A percentile compares a stretch with the other conserved stretches of the same genome.
Conservation (phyloP, 2,113 vertebrate species). For the Hipposideros armiger region DNA sequence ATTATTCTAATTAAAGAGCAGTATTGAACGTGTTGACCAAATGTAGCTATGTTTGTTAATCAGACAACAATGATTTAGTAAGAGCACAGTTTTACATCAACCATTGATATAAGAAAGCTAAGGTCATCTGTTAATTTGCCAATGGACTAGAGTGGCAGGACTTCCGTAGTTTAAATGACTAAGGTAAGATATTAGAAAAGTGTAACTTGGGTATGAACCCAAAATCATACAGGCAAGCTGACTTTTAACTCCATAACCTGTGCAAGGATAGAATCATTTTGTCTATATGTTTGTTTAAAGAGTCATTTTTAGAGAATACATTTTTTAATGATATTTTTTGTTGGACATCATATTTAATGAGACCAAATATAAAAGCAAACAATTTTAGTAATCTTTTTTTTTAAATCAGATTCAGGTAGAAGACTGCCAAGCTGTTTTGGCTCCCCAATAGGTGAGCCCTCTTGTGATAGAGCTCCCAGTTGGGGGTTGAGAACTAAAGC, state of each 20-base stretch:
- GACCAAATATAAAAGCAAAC: constrained; percentile 64
- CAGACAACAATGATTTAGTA: constrained; percentile 73
- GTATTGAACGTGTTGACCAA: constrained; percentile 65
- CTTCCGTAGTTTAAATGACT: constrained; percentile 77
- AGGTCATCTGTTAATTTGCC: constrained; percentile 71
- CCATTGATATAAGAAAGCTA: constrained; percentile 64
- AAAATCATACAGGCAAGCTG: background rate
- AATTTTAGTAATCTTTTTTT: constrained; percentile 65
- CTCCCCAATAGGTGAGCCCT: constrained; percentile 78
- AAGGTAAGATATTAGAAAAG: constrained; percentile 42
- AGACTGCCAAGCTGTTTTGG: constrained; percentile 75
- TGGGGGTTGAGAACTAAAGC: constrained; percentile 83
- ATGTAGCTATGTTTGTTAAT: constrained; percentile 77
- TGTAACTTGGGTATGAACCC: background rate
- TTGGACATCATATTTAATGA: constrained; percentile 42
- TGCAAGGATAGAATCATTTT: background rate
- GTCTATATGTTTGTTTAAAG: background rate
- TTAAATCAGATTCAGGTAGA: constrained; percentile 71
- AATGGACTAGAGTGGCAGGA: constrained; percentile 50
- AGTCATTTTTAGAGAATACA: constrained; percentile 35
- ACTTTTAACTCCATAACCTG: background rate
- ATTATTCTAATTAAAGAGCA: constrained; percentile 73
- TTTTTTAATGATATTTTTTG: background rate
- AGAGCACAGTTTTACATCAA: constrained; percentile 73
- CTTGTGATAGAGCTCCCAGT: constrained; percentile 82